These are phyloP conservation scores for Myotis vivesi DNA, from an alignment of 2,797 vertebrate genomes.

Conservation along the genomic window DNA sequence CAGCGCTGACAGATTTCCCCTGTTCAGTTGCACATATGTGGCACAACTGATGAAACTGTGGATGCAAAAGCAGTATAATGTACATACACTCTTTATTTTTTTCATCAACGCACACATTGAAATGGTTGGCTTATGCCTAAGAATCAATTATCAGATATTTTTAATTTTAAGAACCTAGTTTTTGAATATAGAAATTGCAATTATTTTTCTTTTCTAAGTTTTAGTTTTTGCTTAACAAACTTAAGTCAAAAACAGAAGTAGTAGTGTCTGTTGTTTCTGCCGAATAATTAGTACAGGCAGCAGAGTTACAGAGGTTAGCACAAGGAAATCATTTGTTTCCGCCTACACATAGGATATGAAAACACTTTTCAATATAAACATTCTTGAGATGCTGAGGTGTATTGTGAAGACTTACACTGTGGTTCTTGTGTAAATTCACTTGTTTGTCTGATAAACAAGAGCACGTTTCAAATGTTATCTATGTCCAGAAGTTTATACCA, in stretches of 20 bases:
- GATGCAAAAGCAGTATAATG: not conserved
- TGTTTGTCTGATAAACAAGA: slow-evolving; percentile 47
- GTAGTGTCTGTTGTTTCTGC: slow-evolving; percentile 5
- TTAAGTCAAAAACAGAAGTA: slow-evolving; percentile 60
- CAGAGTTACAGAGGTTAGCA: slow-evolving; percentile 12
- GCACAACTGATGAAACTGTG: slow-evolving; percentile 47
- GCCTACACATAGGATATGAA: slow-evolving; percentile 23
- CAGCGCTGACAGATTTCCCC: slow-evolving; percentile 68
- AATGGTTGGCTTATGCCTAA: slow-evolving; percentile 35
- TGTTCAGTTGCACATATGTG: slow-evolving; percentile 63
- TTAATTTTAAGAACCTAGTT: slow-evolving; percentile 41
- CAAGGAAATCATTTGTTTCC: slow-evolving; percentile 60
- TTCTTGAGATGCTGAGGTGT: not conserved
- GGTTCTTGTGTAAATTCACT: not conserved
- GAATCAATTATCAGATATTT: slow-evolving; percentile 46
- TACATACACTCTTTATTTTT: not conserved
- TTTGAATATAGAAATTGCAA: slow-evolving; percentile 48
- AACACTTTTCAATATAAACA: slow-evolving; percentile 7
- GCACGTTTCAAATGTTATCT: slow-evolving; percentile 49
- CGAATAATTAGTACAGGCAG: slow-evolving; percentile 43
- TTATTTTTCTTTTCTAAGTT: slow-evolving; percentile 42
- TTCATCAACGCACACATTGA: slow-evolving; percentile 30
- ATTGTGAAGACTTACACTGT: slow-evolving; percentile 3
- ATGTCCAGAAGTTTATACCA: slow-evolving; percentile 58
- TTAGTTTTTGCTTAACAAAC: slow-evolving; percentile 37